Conservation (phyloP, 2,888 invertebrate species). For the Branchellion lobata region DNA sequence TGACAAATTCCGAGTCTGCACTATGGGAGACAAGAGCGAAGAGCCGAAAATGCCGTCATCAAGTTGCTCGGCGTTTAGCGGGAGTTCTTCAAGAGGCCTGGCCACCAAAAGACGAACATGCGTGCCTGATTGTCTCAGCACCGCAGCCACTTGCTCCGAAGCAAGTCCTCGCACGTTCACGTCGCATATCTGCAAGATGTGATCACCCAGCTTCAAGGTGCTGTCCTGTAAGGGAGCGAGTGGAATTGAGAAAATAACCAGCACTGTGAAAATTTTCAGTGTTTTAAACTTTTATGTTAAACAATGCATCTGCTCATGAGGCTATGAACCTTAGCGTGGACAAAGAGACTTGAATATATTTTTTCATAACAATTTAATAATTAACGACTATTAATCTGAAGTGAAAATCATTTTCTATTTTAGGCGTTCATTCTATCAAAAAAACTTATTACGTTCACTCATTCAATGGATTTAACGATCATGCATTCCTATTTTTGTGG, state of each 20-base stretch:
- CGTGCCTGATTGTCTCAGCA: slow-evolving; percentile 88
- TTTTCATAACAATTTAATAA: no score
- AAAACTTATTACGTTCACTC: no score
- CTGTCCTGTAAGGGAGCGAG: slow-evolving; percentile 77
- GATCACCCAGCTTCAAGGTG: slow-evolving; percentile 92
- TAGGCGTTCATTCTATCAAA: no score
- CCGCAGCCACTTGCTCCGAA: slow-evolving; percentile 89
- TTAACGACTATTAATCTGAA: no score
- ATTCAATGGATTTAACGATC: no score
- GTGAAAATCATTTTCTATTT: no score
- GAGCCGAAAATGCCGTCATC: neutral
- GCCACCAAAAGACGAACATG: slow-evolving; percentile 92
- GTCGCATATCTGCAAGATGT: slow-evolving; percentile 82
- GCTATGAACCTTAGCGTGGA: neutral
- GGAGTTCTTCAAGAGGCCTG: slow-evolving; percentile 64
- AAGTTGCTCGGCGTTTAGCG: slow-evolving; percentile 35
- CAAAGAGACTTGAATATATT: neutral
- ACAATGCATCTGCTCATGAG: neutral
- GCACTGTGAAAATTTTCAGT: neutral
- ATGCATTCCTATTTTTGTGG: no score
- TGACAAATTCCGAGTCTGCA: slow-evolving; percentile 82
- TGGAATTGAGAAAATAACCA: neutral
- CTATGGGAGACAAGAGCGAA: slow-evolving; percentile 58
- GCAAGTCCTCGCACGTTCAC: slow-evolving; percentile 93
- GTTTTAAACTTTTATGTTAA: neutral